A percentile compares a stretch with the other conserved stretches of the same genome.
These are phyloP conservation scores for Drosophila quinaria DNA, from an alignment of 2,888 invertebrate species.

Conservation along the genomic window DNA sequence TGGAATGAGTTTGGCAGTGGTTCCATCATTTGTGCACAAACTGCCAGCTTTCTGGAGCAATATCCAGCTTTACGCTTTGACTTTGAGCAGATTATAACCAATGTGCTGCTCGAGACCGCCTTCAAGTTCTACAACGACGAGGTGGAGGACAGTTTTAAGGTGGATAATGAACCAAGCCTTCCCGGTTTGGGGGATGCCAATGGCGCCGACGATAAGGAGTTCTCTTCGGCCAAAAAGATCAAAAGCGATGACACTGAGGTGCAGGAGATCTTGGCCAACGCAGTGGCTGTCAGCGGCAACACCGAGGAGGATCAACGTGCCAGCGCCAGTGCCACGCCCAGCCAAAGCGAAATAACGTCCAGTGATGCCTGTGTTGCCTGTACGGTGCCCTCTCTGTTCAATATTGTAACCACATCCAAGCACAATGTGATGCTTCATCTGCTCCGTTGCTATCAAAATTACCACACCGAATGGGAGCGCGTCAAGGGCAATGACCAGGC, in stretches of 20 bases:
- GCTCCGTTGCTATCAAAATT: constrained; percentile 81
- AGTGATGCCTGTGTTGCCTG: constrained; percentile 42
- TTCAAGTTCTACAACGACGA: constrained; percentile 85
- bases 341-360: constrained; percentile 46
- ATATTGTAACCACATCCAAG: constrained; percentile 66
- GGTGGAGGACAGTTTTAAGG: constrained; percentile 50
- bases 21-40: constrained; percentile 87
- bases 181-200: constrained; percentile 15
- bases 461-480: constrained; percentile 54
- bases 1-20: constrained; percentile 89
- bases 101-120: constrained; percentile 86
- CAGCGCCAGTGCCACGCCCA: constrained; percentile 38
- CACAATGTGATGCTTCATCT: constrained; percentile 83
- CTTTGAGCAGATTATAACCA: constrained; percentile 87
- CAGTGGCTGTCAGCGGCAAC: constrained; percentile 45
- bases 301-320: constrained; percentile 51
- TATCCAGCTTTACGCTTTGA: constrained; percentile 85
- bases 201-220: constrained; percentile 63
- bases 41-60: constrained; percentile 87
- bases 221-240: constrained; percentile 86
- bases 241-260: constrained; percentile 86
- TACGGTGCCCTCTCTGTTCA: constrained; percentile 49
- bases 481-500: constrained; percentile 1
- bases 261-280: constrained; percentile 84
- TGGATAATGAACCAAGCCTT: constrained; percentile 2